Base-by-base conservation (phyloP, 1,140 invertebrate species). In the Chlorops oryzae region DNA sequence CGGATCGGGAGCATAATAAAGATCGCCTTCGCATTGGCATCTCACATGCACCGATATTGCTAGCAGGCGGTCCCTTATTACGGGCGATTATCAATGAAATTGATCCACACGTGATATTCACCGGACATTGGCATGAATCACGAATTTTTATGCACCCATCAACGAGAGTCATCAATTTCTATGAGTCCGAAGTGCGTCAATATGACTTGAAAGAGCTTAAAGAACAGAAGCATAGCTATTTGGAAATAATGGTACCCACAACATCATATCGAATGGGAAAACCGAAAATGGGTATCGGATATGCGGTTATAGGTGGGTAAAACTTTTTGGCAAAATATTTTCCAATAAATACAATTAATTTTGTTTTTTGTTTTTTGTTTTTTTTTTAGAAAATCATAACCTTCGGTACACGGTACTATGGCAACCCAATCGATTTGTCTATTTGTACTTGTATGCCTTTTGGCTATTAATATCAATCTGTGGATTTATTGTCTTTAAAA, bases 251-350 rank as follows among this genome's bases (percentile, higher is more conserved):
- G 70, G 86, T 94, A 47, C 93, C 93, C 3, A 94, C 92, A 1
- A 94, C 88, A 73, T 95, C 91, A 5, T 97, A 97, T 72, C 80
- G 93, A 63, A 96, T 96, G 92, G 92, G 92, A 2, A 86, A 84
- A 18, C 58, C 63, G 9, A 76, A 86, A 52, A 90, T 92, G 69
- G 92, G 91, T 15, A 94, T 86, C 74, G 90, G 90, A 32, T 82
- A 83, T 54, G 87, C 86, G 5, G 75, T 90, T 46, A 77, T 95
- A 51, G 84, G 91, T 94, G 79, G 78, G 74, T 67, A 51, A 3
- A 25, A 25, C 27, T 17, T 9, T 10, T 39, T 6, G 7, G 6
- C 9, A 17, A 7, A 10, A 39, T 18, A 9, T 39, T 9, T 7
- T 39, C 15, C 37, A 39, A 21, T 42, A 42, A 42, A 9, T 34